Percentiles rank a stretch among this genome's conserved stretches.
Evolutionary conservation across 2,797 vertebrate genomes (phyloP).

Genomic region (Lagocephalus sceleratus): DNA sequence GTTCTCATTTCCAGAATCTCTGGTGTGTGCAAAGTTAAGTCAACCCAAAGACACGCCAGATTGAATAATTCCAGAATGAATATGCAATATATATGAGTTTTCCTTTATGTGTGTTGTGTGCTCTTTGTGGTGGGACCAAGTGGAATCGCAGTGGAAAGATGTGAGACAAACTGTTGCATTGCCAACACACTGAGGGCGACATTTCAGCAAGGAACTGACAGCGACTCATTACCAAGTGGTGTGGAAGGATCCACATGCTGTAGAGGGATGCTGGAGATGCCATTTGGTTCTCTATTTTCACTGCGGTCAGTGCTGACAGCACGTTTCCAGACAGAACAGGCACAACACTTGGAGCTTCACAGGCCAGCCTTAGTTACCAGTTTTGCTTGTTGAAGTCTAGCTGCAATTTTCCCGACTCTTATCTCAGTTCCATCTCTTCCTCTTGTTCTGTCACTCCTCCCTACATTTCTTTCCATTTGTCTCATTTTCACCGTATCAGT

Average conservation of each 20-base stretch:
- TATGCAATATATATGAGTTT: background rate
- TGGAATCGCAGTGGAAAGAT: constrained; percentile 11
- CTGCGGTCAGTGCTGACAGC: constrained; percentile 44
- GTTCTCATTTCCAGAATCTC: background rate
- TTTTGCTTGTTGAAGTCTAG: constrained; percentile 45
- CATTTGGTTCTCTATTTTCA: constrained; percentile 45
- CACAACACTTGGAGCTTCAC: constrained; percentile 50
- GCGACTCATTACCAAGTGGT: constrained; percentile 52
- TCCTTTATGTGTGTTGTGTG: background rate
- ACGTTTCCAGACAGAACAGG: constrained; percentile 60
- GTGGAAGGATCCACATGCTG: constrained; percentile 34
- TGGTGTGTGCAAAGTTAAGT: background rate
- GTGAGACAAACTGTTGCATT: constrained; percentile 17
- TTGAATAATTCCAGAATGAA: background rate
- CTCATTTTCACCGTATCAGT: constrained; percentile 49
- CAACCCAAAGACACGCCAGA: background rate
- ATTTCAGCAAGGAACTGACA: constrained; percentile 45
- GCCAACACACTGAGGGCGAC: constrained; percentile 34
- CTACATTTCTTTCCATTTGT: constrained; percentile 36
- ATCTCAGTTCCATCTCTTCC: constrained; percentile 30
- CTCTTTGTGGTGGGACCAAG: background rate
- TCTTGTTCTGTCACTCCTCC: constrained; percentile 49
- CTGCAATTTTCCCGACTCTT: constrained; percentile 19
- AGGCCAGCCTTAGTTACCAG: constrained; percentile 49
- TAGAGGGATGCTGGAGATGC: constrained; percentile 25